phyloP scores from a whole-genome alignment of 2,888 invertebrate species.

The Tetropium fuscum region DNA sequence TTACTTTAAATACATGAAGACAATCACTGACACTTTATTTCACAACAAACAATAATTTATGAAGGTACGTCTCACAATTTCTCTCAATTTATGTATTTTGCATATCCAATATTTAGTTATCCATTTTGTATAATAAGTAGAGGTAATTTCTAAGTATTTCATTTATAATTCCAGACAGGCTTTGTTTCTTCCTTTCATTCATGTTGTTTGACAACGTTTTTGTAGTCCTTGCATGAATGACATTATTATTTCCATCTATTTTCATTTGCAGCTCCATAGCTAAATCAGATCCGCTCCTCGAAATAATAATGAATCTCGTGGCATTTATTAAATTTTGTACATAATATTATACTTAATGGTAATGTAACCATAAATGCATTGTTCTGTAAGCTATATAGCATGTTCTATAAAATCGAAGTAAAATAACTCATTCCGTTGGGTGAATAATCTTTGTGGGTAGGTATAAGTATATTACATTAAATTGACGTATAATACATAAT shows the following conservation, averaged over 20 bases:
- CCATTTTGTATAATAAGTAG: constrained; percentile 53
- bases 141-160: constrained; percentile 55
- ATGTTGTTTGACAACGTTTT: constrained; percentile 58
- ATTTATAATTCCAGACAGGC: constrained; percentile 61
- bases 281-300: constrained; percentile 15
- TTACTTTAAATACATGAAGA: constrained; percentile 24
- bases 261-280: constrained; percentile 18
- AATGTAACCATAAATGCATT: constrained; percentile 9
- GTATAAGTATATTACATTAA: neutral
- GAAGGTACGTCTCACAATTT: constrained; percentile 27
- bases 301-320: constrained; percentile 25
- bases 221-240: constrained; percentile 55
- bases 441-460: neutral
- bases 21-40: constrained; percentile 26
- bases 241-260: constrained; percentile 50
- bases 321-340: constrained; percentile 22
- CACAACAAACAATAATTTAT: constrained; percentile 31
- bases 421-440: constrained; percentile 10
- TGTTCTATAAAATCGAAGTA: constrained; percentile 4
- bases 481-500: constrained; percentile 9
- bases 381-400: neutral
- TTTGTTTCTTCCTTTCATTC: constrained; percentile 63
- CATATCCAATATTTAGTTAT: constrained; percentile 47
- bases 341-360: constrained; percentile 13
- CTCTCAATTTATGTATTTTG: constrained; percentile 37